Evolutionary conservation across 1,140 invertebrate genomes (phyloP).

Genomic region (Trichoplusia ni): DNA sequence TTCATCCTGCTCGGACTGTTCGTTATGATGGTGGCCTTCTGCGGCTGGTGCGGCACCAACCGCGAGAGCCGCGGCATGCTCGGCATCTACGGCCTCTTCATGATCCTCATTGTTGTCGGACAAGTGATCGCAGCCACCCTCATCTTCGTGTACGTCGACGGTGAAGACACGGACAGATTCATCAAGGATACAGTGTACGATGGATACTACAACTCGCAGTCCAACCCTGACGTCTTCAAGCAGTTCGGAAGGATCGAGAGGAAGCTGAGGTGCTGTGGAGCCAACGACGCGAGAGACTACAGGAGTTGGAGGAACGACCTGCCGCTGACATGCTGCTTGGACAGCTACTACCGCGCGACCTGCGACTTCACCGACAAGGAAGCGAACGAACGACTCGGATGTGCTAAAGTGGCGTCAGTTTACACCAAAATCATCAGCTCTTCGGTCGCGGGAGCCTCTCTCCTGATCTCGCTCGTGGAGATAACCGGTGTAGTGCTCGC

Average conservation of each 20-base stretch:
- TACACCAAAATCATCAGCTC: slow-evolving; percentile 77
- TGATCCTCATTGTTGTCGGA: slow-evolving; percentile 63
- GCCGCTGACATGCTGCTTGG: slow-evolving; percentile 68
- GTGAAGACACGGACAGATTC: slow-evolving; percentile 71
- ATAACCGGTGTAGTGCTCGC: slow-evolving; percentile 65
- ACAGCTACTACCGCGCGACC: slow-evolving; percentile 67
- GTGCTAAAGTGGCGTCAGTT: slow-evolving; percentile 74
- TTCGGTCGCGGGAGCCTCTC: slow-evolving; percentile 66
- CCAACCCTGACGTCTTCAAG: slow-evolving; percentile 69
- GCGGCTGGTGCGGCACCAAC: slow-evolving; percentile 70
- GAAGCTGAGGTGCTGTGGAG: slow-evolving; percentile 72
- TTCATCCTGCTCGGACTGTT: slow-evolving; percentile 71
- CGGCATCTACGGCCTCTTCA: slow-evolving; percentile 66
- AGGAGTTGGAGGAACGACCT: slow-evolving; percentile 74
- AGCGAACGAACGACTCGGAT: slow-evolving; percentile 74
- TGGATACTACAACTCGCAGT: slow-evolving; percentile 74
- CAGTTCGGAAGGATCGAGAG: slow-evolving; percentile 70
- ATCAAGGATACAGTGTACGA: slow-evolving; percentile 77
- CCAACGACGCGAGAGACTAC: slow-evolving; percentile 75
- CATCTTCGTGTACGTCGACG: slow-evolving; percentile 74
- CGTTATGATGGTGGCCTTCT: slow-evolving; percentile 69
- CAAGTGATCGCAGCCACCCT: slow-evolving; percentile 67
- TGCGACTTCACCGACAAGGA: slow-evolving; percentile 78
- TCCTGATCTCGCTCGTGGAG: slow-evolving; percentile 66
- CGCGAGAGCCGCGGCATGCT: slow-evolving; percentile 68